A percentile compares a stretch with the other conserved stretches of the same genome.
Conservation (phyloP, 2,888 invertebrate species). For the Lasioglossum zephyrum region DNA sequence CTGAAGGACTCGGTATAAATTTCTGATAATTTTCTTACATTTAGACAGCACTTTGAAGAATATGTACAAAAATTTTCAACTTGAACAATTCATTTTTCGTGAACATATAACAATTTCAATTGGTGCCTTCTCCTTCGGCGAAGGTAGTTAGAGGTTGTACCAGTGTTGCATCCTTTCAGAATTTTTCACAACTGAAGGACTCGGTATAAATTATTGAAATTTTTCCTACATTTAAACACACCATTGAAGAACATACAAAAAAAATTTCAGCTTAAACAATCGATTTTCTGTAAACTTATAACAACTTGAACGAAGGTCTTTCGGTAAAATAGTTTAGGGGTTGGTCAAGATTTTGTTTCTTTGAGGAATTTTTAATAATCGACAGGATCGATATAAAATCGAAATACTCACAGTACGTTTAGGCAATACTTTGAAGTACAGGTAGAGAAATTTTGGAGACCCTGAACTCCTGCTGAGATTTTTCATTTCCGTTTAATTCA, state of each 20-base stretch:
- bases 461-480: neutral
- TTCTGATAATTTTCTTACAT: too few relatives aligned
- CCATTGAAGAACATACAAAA: rapidly evolving
- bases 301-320: neutral
- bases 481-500: neutral
- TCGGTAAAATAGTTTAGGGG: neutral
- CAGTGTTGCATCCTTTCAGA: rapidly evolving
- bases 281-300: neutral
- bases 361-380: neutral
- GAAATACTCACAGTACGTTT: neutral
- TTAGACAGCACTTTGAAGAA: too few relatives aligned
- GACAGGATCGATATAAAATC: too few relatives aligned
- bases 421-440: neutral
- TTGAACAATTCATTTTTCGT: too few relatives aligned
- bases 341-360: neutral
- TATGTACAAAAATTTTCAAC: too few relatives aligned
- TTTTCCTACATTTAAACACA: too few relatives aligned
- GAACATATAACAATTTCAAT: too few relatives aligned
- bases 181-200: neutral
- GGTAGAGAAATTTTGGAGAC: neutral
- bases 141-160: neutral
- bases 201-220: neutral
- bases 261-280: neutral
- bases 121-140: too few relatives aligned
- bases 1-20: neutral